Evolutionary conservation across 2,888 invertebrate species (phyloP).

Genomic region (Teinopalpus imperialis): DNA sequence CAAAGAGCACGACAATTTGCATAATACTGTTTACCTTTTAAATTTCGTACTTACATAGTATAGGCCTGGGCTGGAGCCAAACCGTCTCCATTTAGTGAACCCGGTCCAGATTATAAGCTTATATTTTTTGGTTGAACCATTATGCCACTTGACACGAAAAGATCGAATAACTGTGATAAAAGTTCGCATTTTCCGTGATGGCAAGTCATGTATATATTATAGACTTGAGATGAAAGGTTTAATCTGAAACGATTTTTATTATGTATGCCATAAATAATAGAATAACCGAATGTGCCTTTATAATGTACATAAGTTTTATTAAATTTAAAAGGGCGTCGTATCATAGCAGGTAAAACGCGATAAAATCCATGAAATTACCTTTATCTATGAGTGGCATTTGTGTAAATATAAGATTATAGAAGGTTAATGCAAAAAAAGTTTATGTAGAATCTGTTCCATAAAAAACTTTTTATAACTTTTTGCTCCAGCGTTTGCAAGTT

Average conservation of each 20-base stretch:
- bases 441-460: constrained; percentile 13
- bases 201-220: constrained; percentile 15
- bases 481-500: constrained; percentile 42
- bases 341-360: too few relatives aligned
- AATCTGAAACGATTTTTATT: constrained; percentile 13
- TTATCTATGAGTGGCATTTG: too few relatives aligned
- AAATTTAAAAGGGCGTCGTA: not conserved
- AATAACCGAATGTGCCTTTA: constrained; percentile 2
- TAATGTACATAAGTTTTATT: constrained; percentile 5
- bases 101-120: constrained; percentile 69
- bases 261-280: constrained; percentile 6
- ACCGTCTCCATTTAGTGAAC: constrained; percentile 63
- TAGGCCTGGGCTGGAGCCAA: constrained; percentile 70
- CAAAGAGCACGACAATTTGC: constrained; percentile 77
- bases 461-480: constrained; percentile 27
- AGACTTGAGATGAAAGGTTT: constrained; percentile 21
- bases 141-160: constrained; percentile 31
- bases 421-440: constrained; percentile 5
- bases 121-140: constrained; percentile 42
- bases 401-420: too few relatives aligned
- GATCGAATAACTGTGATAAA: constrained; percentile 27
- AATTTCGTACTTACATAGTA: constrained; percentile 50
- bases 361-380: not conserved
- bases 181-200: constrained; percentile 23
- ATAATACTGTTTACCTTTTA: constrained; percentile 78